phyloP scores from a whole-genome alignment of 2,113 vertebrate genomes.

The Xenopus tropicalis region UCB_Xtro_10.0 CM004447.2:84147001-84147500 shows the following conservation, averaged over 20 bases:
- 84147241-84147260: conserved; percentile 14
- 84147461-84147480: too few relatives aligned
- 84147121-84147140: conserved; percentile 29
- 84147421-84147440: too few relatives aligned
- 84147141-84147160: conserved; percentile 16
- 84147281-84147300: too few relatives aligned
- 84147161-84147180: conserved; percentile 14
- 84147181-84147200: conserved; percentile 17
- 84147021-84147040: conserved; percentile 30
- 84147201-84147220: neutral
- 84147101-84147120: conserved; percentile 38
- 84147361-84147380: too few relatives aligned
- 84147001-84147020: conserved; percentile 40
- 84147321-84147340: too few relatives aligned
- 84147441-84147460: too few relatives aligned
- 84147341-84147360: too few relatives aligned
- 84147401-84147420: too few relatives aligned
- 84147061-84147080: conserved; percentile 35
- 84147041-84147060: conserved; percentile 36
- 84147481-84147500: too few relatives aligned
- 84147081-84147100: conserved; percentile 41
- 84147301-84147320: too few relatives aligned
- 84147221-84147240: neutral
- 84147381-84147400: too few relatives aligned
- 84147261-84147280: neutral